These are phyloP conservation scores for Anarhynchus alexandrinus DNA, from an alignment of 2,113 vertebrate species.

Conservation along the genomic window DNA sequence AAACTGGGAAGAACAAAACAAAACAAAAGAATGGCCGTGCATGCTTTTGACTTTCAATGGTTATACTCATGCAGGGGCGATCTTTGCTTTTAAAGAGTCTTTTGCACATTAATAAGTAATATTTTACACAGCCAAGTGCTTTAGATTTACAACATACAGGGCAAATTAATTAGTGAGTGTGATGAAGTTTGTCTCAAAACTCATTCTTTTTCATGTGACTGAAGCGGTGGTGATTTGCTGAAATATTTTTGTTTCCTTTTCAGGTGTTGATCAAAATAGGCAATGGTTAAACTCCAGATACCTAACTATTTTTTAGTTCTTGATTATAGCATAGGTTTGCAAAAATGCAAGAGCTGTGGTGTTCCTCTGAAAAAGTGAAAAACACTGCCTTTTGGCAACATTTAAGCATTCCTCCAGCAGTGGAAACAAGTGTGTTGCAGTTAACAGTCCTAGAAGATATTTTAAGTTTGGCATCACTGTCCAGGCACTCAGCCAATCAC, in stretches of 20 bases:
- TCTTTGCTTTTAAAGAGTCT: background rate
- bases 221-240: background rate
- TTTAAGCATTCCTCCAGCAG: background rate
- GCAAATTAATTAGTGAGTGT: background rate
- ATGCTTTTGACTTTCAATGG: background rate
- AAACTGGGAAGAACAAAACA: background rate
- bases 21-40: background rate
- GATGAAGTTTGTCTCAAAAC: background rate
- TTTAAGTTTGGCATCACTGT: background rate
- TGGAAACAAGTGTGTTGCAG: background rate
- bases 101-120: background rate
- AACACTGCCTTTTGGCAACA: background rate
- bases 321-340: background rate
- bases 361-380: background rate
- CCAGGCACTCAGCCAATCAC: conserved; percentile 20
- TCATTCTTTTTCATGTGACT: background rate
- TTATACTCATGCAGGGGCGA: background rate
- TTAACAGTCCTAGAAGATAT: conserved; percentile 16
- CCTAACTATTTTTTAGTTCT: background rate
- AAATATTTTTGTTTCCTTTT: background rate
- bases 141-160: background rate
- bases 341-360: background rate
- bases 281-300: background rate
- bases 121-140: background rate
- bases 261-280: background rate